phyloP scores from a whole-genome alignment of 2,888 invertebrate genomes.

The Megamerina dolium region DNA sequence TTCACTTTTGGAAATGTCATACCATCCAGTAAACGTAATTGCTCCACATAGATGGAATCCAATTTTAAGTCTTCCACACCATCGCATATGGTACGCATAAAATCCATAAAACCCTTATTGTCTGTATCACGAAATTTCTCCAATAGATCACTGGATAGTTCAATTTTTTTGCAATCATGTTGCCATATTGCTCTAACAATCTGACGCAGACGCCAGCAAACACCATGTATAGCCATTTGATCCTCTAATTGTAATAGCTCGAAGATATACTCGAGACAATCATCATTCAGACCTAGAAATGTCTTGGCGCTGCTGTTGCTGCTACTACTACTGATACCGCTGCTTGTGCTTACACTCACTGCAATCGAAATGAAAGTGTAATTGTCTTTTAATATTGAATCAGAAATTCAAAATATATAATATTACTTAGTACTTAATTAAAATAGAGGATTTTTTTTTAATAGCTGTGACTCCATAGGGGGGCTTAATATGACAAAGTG shows the following conservation, averaged over 20 bases:
- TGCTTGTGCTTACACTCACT: too few relatives aligned
- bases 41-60: not conserved
- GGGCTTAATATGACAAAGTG: too few relatives aligned
- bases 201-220: constrained; percentile 11
- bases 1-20: constrained; percentile 21
- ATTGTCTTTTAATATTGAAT: too few relatives aligned
- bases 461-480: too few relatives aligned
- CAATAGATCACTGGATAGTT: not conserved
- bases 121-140: too few relatives aligned
- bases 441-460: too few relatives aligned
- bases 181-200: constrained; percentile 22
- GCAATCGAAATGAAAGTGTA: not conserved
- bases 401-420: too few relatives aligned
- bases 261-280: constrained; percentile 23
- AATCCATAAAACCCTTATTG: constrained; percentile 17
- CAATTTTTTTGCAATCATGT: constrained; percentile 1
- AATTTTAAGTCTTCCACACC: constrained; percentile 15
- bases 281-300: constrained; percentile 22
- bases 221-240: constrained; percentile 16
- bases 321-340: too few relatives aligned
- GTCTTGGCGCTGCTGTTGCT: too few relatives aligned
- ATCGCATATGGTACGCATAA: constrained; percentile 15
- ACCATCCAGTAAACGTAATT: constrained; percentile 8
- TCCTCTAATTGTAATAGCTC: constrained; percentile 19
- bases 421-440: too few relatives aligned